Evolutionary conservation across 2,888 invertebrate species (phyloP).

Genomic region (Macrophya alboannulata): DNA sequence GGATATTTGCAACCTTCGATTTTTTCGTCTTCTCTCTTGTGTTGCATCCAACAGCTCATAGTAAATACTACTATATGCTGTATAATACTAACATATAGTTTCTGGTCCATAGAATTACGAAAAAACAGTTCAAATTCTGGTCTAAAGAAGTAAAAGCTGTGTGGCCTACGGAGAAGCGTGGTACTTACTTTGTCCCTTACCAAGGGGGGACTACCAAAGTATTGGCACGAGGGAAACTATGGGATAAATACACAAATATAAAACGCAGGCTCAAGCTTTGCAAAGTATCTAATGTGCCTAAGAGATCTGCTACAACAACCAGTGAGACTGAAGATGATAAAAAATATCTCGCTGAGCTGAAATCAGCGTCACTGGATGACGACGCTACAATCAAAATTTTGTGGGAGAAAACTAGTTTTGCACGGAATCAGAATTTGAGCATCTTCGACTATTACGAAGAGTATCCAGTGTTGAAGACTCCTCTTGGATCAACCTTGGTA

Average conservation of each 20-base stretch:
- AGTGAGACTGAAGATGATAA: not conserved
- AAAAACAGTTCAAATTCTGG: constrained; percentile 44
- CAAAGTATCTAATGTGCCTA: not conserved
- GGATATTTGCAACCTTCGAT: not conserved
- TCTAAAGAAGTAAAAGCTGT: constrained; percentile 36
- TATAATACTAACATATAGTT: constrained; percentile 5
- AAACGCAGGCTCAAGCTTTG: constrained; percentile 29
- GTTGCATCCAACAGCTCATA: not conserved
- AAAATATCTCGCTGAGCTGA: constrained; percentile 34
- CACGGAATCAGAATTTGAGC: constrained; percentile 1
- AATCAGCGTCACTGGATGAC: constrained; percentile 39
- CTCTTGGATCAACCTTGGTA: constrained; percentile 56
- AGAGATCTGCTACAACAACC: not conserved
- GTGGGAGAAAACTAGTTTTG: constrained; percentile 44
- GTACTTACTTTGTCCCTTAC: constrained; percentile 43
- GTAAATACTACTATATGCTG: not conserved
- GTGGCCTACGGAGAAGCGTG: constrained; percentile 12
- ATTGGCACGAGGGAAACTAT: constrained; percentile 38
- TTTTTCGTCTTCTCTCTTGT: not conserved
- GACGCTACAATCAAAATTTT: constrained; percentile 41
- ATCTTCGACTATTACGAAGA: constrained; percentile 48
- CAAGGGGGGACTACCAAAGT: not conserved
- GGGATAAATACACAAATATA: constrained; percentile 29
- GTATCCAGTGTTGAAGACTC: constrained; percentile 48
- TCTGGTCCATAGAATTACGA: constrained; percentile 32